Evolutionary conservation across 2,113 vertebrate genomes (phyloP).

Genomic region (Cercopithecus mona): DNA sequence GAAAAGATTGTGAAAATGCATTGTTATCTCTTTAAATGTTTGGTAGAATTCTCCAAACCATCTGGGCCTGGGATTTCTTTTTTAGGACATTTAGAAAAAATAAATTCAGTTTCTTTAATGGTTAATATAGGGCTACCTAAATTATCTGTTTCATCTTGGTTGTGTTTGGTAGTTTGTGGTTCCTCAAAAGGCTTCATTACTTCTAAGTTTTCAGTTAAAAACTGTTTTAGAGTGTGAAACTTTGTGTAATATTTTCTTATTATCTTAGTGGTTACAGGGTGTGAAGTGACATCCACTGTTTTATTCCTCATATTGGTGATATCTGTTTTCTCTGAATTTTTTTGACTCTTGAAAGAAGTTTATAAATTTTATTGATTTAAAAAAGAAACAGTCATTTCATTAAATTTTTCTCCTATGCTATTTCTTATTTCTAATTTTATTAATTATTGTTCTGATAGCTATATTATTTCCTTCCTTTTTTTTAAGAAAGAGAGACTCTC

Average conservation of each 20-base stretch:
- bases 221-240: background rate
- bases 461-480: background rate
- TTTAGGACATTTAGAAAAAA: background rate
- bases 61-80: background rate
- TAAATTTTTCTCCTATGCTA: too few relatives aligned
- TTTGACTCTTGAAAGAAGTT: background rate
- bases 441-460: background rate
- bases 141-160: too few relatives aligned
- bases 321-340: background rate
- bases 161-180: too few relatives aligned
- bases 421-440: background rate
- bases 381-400: background rate
- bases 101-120: background rate
- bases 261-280: background rate
- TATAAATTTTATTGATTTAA: background rate
- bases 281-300: background rate
- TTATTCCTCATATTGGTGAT: background rate
- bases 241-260: background rate
- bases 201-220: background rate
- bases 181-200: background rate
- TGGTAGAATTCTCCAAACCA: background rate
- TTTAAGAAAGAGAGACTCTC: too few relatives aligned
- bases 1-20: background rate
- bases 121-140: background rate
- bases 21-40: background rate